Evolutionary conservation across 2,888 invertebrate species (phyloP).

Genomic region (Incurvaria masculella): DNA sequence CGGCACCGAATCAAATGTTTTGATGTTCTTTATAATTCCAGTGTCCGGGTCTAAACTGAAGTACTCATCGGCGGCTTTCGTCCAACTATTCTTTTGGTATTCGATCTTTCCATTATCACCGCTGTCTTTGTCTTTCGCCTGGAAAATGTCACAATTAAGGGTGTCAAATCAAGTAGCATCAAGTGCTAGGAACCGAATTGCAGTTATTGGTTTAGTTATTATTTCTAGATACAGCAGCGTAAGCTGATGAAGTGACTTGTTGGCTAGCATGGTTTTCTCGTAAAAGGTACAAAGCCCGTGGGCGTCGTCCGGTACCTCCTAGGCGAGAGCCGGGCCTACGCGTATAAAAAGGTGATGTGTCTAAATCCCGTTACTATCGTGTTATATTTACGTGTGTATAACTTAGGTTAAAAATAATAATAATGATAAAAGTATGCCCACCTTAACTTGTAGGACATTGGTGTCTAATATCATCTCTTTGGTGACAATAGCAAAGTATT

Average conservation of each 20-base stretch:
- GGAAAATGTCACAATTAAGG: conserved; percentile 7
- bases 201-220: too few relatives aligned
- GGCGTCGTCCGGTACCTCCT: too few relatives aligned
- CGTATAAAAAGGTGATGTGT: conserved; percentile 2
- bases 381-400: too few relatives aligned
- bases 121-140: conserved; percentile 85
- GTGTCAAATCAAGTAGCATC: too few relatives aligned
- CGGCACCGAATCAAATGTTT: conserved; percentile 67
- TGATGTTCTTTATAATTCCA: conserved; percentile 73
- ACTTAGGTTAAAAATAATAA: background rate
- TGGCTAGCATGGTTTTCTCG: too few relatives aligned
- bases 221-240: too few relatives aligned
- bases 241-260: too few relatives aligned
- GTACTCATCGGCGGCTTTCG: conserved; percentile 55
- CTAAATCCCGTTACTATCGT: conserved; percentile 1
- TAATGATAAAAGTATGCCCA: conserved; percentile 19
- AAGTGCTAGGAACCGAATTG: too few relatives aligned
- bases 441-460: conserved; percentile 74
- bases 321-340: too few relatives aligned
- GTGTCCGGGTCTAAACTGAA: conserved; percentile 71
- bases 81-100: conserved; percentile 59
- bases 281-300: too few relatives aligned
- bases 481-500: conserved; percentile 79
- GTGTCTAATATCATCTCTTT: conserved; percentile 71
- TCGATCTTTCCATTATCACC: conserved; percentile 77